Percentiles rank a stretch among this genome's conserved stretches.
Evolutionary conservation across 2,888 invertebrate genomes (phyloP).

Genomic region (Mimas tiliae): DNA sequence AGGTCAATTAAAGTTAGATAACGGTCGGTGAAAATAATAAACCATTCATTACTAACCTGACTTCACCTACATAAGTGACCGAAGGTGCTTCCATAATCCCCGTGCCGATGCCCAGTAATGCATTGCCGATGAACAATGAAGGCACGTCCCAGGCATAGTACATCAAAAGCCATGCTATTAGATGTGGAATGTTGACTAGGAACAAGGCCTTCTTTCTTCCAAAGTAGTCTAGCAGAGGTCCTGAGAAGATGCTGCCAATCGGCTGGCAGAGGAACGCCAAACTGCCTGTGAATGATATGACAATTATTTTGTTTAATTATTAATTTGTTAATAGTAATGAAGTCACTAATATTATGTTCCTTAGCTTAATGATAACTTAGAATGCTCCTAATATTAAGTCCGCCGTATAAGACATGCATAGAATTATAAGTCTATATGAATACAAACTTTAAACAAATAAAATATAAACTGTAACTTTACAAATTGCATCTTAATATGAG

Average conservation of each 20-base stretch:
- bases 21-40: background rate
- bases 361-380: no score
- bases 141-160: constrained; percentile 78
- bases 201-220: constrained; percentile 83
- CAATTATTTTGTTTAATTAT: no score
- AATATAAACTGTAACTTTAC: no score
- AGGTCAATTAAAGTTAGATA: no score
- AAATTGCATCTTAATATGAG: no score
- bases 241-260: constrained; percentile 84
- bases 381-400: no score
- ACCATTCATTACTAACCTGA: constrained; percentile 61
- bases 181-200: constrained; percentile 84
- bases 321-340: no score
- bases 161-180: constrained; percentile 84
- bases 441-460: no score
- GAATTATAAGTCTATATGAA: no score
- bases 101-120: constrained; percentile 82
- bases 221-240: constrained; percentile 80
- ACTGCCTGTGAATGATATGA: constrained; percentile 69
- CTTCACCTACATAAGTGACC: constrained; percentile 86
- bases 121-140: constrained; percentile 77
- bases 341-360: no score
- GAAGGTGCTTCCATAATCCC: constrained; percentile 86
- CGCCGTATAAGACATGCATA: no score
- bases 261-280: constrained; percentile 85